These are phyloP conservation scores for Cottus gobio DNA, from an alignment of 2,113 vertebrate species.

Conservation along the genomic window DNA sequence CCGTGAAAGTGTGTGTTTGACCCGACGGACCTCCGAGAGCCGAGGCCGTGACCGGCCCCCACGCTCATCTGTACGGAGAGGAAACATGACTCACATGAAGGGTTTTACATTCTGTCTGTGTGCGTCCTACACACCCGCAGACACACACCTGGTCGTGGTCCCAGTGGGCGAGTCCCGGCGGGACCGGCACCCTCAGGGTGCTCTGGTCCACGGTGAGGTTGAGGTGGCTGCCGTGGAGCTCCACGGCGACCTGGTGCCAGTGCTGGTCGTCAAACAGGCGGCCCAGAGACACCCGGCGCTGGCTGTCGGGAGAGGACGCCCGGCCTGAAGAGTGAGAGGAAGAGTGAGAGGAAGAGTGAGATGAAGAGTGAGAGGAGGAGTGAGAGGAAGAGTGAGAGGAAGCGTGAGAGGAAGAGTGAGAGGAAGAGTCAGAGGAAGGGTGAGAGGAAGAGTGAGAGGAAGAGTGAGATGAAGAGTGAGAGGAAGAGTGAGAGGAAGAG, in stretches of 20 bases:
- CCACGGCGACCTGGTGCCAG: conserved; percentile 90
- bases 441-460: too few species aligned
- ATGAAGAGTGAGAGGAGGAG: too few species aligned
- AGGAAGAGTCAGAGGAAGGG: too few species aligned
- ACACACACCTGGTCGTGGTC: conserved; percentile 88
- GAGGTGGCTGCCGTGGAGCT: conserved; percentile 85
- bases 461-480: too few species aligned
- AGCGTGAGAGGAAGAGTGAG: too few species aligned
- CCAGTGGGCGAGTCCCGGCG: conserved; percentile 84
- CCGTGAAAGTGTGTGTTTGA: conserved; percentile 87
- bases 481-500: too few species aligned
- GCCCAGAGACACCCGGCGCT: conserved; percentile 83
- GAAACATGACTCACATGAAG: not conserved
- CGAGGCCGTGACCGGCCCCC: conserved; percentile 85
- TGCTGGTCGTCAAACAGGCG: conserved; percentile 95
- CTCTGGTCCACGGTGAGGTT: conserved; percentile 95
- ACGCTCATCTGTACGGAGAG: conserved; percentile 88
- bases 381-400: too few species aligned
- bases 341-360: too few species aligned
- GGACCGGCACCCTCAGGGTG: conserved; percentile 83
- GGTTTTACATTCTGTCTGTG: not conserved
- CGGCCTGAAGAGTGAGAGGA: conserved; percentile 75
- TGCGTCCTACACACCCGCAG: not conserved
- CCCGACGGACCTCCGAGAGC: conserved; percentile 78
- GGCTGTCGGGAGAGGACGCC: conserved; percentile 70